phyloP scores from a whole-genome alignment of 2,113 vertebrate species.

The Emydocephalus ijimae region DNA sequence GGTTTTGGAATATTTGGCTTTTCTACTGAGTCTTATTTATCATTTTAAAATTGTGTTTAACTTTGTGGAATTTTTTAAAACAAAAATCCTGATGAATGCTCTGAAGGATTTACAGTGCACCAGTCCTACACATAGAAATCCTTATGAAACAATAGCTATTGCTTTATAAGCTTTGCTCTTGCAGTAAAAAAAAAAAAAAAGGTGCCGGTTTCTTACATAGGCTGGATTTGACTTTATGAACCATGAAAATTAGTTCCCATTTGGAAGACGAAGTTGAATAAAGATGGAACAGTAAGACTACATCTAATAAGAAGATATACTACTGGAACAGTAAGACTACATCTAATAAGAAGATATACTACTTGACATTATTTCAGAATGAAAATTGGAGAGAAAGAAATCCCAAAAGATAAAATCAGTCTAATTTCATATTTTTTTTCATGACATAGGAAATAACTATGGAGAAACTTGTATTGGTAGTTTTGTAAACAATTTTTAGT shows the following conservation, averaged over 20 bases:
- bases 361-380: constrained; percentile 26
- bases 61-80: constrained; percentile 34
- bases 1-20: constrained; percentile 60
- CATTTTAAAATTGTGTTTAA: not conserved
- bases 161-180: constrained; percentile 72
- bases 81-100: constrained; percentile 63
- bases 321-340: constrained; percentile 73
- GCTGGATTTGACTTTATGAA: constrained; percentile 84
- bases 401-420: not conserved
- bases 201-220: constrained; percentile 80
- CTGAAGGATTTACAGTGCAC: constrained; percentile 64
- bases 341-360: constrained; percentile 71
- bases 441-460: not conserved
- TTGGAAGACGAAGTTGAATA: constrained; percentile 81
- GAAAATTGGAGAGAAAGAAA: not conserved
- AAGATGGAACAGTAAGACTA: constrained; percentile 79
- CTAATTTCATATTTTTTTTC: not conserved
- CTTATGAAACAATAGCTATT: constrained; percentile 73
- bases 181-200: constrained; percentile 66
- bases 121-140: constrained; percentile 38
- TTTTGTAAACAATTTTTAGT: not conserved
- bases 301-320: constrained; percentile 71
- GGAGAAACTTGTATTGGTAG: not conserved
- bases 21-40: constrained; percentile 53
- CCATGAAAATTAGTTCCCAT: constrained; percentile 85